A percentile compares a stretch with the other conserved stretches of the same genome.
Conservation (phyloP, 2,113 vertebrate species). For the Atrichornis clamosus region DNA sequence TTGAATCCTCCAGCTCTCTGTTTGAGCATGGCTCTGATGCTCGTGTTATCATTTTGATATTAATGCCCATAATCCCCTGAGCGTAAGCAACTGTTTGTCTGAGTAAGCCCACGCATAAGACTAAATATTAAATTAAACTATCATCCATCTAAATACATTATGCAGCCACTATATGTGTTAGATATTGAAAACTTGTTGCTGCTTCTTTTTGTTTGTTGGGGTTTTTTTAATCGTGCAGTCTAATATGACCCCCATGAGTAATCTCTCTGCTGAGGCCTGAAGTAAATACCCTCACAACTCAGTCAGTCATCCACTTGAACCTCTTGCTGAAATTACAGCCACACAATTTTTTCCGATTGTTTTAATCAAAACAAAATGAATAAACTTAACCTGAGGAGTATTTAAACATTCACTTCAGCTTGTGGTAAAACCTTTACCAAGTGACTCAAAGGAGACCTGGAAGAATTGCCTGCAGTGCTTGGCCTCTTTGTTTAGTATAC, state of each 20-base stretch:
- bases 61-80: conserved; percentile 68
- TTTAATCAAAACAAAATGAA: conserved; percentile 75
- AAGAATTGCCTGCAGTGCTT: conserved; percentile 72
- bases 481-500: conserved; percentile 72
- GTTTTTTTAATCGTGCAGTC: conserved; percentile 74
- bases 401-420: conserved; percentile 73
- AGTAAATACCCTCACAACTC: conserved; percentile 67
- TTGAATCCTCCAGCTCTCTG: conserved; percentile 45
- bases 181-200: conserved; percentile 67
- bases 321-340: conserved; percentile 70
- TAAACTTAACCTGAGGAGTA: conserved; percentile 50
- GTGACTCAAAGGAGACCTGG: conserved; percentile 74
- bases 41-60: conserved; percentile 67
- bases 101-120: conserved; percentile 57
- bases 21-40: conserved; percentile 33
- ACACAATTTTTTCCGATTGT: conserved; percentile 71
- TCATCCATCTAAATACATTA: conserved; percentile 55
- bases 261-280: conserved; percentile 60
- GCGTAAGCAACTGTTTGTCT: conserved; percentile 64
- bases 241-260: conserved; percentile 71
- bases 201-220: background rate
- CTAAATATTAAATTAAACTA: conserved; percentile 70
- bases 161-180: conserved; percentile 30
- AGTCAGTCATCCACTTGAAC: conserved; percentile 72
- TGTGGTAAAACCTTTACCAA: conserved; percentile 64